phyloP scores from a whole-genome alignment of 2,888 invertebrate species.

The Endomychus coccineus region DNA sequence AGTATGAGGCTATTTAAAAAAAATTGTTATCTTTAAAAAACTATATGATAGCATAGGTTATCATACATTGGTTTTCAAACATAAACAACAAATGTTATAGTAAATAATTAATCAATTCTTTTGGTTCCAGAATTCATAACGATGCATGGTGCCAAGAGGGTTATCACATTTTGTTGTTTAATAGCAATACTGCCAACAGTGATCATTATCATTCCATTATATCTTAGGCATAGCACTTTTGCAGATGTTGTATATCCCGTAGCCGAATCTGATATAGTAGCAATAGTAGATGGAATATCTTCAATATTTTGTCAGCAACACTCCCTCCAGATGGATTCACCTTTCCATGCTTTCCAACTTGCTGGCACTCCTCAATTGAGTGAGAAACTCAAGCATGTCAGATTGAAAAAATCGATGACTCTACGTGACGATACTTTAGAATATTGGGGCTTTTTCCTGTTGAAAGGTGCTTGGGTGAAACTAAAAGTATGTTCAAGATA shows the following conservation, averaged over 20 bases:
- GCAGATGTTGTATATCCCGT: constrained; percentile 71
- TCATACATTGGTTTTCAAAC: too few species aligned
- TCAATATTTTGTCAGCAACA: constrained; percentile 76
- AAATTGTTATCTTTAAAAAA: too few species aligned
- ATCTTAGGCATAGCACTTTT: constrained; percentile 67
- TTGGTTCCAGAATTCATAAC: constrained; percentile 40
- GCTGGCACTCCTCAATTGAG: constrained; percentile 57
- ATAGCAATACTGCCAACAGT: constrained; percentile 68
- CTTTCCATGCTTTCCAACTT: constrained; percentile 46
- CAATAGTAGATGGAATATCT: constrained; percentile 75
- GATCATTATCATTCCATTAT: constrained; percentile 69
- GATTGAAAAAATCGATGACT: constrained; percentile 72
- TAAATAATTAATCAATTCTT: background rate
- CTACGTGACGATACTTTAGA: constrained; percentile 79
- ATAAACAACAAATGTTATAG: background rate
- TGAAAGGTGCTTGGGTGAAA: constrained; percentile 69
- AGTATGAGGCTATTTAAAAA: too few species aligned
- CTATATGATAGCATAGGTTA: too few species aligned
- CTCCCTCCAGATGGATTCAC: constrained; percentile 66
- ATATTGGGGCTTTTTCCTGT: constrained; percentile 81
- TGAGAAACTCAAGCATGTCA: constrained; percentile 61
- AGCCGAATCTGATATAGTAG: constrained; percentile 77
- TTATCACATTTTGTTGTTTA: constrained; percentile 68
- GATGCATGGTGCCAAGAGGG: constrained; percentile 75
- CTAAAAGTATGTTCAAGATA: constrained; percentile 74